A percentile compares a stretch with the other conserved stretches of the same genome.
Evolutionary conservation across 92 coral and sea anemone genomes (phyloP).

Genomic region (Heliopora coerulea): DNA sequence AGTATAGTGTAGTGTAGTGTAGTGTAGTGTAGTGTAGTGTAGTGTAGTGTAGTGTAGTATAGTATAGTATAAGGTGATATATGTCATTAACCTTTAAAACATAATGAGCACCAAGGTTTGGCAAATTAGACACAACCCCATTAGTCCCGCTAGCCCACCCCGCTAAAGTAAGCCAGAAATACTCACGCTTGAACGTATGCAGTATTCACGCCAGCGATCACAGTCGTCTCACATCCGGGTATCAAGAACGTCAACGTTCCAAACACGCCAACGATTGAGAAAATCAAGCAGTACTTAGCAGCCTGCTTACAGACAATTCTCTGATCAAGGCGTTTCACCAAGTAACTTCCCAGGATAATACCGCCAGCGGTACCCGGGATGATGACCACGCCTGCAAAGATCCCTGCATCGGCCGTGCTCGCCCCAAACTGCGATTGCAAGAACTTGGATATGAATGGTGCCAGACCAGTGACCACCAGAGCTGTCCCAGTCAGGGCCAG

Average conservation of each 20-base stretch:
- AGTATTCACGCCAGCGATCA: conserved; percentile 79
- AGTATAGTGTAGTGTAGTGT: too few relatives aligned
- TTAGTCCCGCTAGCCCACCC: too few relatives aligned
- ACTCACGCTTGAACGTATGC: conserved; percentile 73
- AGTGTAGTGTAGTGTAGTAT: too few relatives aligned
- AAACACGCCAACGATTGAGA: conserved; percentile 90
- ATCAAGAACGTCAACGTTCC: conserved; percentile 94
- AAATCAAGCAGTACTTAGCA: conserved; percentile 89
- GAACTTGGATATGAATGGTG: conserved; percentile 98
- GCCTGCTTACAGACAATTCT: conserved; percentile 83
- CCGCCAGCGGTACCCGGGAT: conserved; percentile 99
- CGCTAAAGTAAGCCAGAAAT: too few relatives aligned
- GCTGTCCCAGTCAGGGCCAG: conserved; percentile 92
- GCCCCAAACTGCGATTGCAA: conserved; percentile 97
- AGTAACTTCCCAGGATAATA: conserved; percentile 96
- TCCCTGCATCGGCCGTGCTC: conserved; percentile 89
- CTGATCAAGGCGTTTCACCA: conserved; percentile 83
- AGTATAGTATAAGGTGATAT: too few relatives aligned
- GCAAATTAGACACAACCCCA: too few relatives aligned
- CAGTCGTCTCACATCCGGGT: conserved; percentile 91
- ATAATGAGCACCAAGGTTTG: too few relatives aligned
- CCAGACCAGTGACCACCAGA: conserved; percentile 88
- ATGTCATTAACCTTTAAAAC: too few relatives aligned
- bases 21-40: too few relatives aligned
- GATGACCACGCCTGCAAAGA: conserved; percentile 87